phyloP scores from a whole-genome alignment of 2,797 vertebrate species.

The Eulemur rubriventer region DNA sequence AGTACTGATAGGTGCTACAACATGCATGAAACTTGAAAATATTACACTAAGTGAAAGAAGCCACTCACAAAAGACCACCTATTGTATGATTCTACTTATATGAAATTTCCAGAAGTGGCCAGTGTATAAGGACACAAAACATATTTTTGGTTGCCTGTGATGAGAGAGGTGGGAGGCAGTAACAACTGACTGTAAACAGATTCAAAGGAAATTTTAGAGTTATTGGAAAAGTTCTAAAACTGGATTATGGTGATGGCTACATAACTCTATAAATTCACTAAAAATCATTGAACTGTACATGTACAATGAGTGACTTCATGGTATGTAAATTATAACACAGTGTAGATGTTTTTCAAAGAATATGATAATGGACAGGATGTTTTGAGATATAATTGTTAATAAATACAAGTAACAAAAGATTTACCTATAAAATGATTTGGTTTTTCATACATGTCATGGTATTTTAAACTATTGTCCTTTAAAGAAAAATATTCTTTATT shows the following conservation, averaged over 20 bases:
- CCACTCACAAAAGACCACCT: neutral
- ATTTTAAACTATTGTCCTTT: constrained; percentile 3
- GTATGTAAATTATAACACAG: neutral
- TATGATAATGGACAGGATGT: neutral
- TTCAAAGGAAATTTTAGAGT: neutral
- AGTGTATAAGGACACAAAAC: neutral
- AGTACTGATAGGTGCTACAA: neutral
- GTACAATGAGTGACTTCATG: neutral
- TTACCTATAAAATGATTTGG: neutral
- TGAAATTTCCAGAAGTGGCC: neutral
- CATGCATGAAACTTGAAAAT: neutral
- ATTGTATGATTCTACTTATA: neutral
- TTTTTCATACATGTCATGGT: neutral
- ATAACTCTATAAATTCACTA: neutral
- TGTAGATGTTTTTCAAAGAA: neutral
- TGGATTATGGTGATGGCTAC: neutral
- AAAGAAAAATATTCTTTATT: neutral
- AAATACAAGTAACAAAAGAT: neutral
- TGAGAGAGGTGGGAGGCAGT: too few species aligned
- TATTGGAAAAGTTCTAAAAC: neutral
- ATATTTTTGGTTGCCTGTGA: neutral
- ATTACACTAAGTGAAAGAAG: neutral
- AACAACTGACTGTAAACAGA: neutral
- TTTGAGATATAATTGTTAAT: constrained; percentile 5
- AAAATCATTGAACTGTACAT: neutral